phyloP scores from a whole-genome alignment of 2,797 vertebrate genomes.

The Micrastur ruficollis region DNA sequence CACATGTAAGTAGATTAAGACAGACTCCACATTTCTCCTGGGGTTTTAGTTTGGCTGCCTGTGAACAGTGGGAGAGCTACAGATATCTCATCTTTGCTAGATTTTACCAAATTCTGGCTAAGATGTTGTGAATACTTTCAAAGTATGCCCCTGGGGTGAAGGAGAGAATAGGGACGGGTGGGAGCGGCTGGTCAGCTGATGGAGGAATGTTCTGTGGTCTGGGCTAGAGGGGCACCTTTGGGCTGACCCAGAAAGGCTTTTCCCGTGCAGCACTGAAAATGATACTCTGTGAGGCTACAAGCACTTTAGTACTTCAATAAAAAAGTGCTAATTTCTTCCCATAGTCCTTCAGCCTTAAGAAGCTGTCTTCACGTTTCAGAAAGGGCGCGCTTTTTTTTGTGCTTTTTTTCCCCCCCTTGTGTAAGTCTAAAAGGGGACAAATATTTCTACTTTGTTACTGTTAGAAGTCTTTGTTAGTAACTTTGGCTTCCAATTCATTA shows the following conservation, averaged over 20 bases:
- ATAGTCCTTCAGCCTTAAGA: not conserved
- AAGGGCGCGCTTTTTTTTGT: not conserved
- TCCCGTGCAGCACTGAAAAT: not conserved
- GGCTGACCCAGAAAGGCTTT: not conserved
- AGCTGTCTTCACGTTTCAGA: not conserved
- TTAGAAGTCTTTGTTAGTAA: conserved; percentile 83
- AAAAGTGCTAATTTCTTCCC: not conserved
- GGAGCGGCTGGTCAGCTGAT: not conserved
- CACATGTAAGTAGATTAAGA: not conserved
- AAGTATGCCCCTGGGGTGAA: not conserved
- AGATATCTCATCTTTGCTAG: not conserved
- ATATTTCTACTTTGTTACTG: conserved; percentile 31
- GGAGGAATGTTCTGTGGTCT: not conserved
- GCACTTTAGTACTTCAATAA: not conserved
- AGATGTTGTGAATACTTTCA: not conserved
- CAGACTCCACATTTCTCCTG: not conserved
- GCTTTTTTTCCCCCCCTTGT: not conserved
- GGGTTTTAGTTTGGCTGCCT: not conserved
- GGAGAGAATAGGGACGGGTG: not conserved
- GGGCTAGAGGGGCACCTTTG: not conserved
- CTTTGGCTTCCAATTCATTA: conserved; percentile 82
- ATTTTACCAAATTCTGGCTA: not conserved
- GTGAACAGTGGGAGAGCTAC: not conserved
- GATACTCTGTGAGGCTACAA: not conserved
- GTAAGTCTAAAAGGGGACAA: conserved; percentile 21